A percentile compares a stretch with the other conserved stretches of the same genome.
Conservation (phyloP, 2,888 invertebrate species). For the Euproctis similis region DNA sequence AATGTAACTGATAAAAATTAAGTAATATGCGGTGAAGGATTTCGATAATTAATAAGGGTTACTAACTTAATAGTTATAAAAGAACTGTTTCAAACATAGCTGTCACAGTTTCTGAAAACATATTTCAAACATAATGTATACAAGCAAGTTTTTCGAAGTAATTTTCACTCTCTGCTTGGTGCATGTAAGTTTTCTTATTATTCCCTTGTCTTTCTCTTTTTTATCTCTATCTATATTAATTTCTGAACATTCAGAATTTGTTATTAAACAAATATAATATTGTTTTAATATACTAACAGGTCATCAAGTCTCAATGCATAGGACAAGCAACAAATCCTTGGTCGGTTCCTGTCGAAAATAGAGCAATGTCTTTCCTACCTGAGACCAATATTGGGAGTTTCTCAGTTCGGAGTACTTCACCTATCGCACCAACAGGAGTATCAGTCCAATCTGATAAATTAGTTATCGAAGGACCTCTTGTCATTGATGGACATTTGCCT, state of each 20-base stretch:
- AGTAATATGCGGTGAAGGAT: neutral
- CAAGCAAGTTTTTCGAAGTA: neutral
- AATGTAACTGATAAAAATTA: neutral
- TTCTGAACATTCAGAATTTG: too few species aligned
- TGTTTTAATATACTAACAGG: too few species aligned
- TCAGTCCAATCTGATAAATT: slow-evolving; percentile 31
- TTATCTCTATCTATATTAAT: too few species aligned
- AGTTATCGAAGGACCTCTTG: slow-evolving; percentile 28
- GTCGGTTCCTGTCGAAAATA: neutral
- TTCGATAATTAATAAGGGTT: neutral
- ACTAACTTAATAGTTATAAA: slow-evolving; percentile 1
- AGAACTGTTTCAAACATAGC: neutral
- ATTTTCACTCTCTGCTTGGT: neutral
- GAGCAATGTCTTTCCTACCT: slow-evolving; percentile 2
- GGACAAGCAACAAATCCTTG: slow-evolving; percentile 6
- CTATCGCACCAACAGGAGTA: slow-evolving; percentile 31
- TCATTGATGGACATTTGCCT: slow-evolving; percentile 32
- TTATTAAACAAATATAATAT: too few species aligned
- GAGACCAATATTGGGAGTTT: slow-evolving; percentile 13
- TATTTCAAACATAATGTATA: slow-evolving; percentile 1
- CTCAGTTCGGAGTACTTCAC: slow-evolving; percentile 23
- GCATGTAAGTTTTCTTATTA: slow-evolving; percentile 1
- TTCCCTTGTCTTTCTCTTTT: too few species aligned
- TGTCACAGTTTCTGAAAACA: neutral
- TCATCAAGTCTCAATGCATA: slow-evolving; percentile 10